Base-by-base conservation (phyloP, 2,113 vertebrate genomes). In the Australoheros scitulus region DNA sequence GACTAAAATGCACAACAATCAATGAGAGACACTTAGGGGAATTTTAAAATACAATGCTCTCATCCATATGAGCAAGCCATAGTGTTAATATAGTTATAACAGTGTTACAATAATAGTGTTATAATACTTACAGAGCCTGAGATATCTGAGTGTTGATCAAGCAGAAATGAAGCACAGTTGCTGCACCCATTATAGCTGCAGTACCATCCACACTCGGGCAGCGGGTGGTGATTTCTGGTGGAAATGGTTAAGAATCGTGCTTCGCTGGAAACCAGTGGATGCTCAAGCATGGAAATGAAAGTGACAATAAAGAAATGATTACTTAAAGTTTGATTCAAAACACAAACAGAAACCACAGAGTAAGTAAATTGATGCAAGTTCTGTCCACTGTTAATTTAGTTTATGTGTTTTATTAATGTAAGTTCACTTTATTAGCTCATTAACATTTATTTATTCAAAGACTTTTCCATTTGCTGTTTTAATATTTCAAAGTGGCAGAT, bases 391-490 rank as follows among this genome's bases (percentile, higher is more conserved):
- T 38, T 80, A 32, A 57, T 56, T 32, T 65, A 34, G 17, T 34
- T 52, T 72, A 47, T 9, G 58, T 24, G 18, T 41, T 64, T 76
- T 11, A 63, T 61, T 63, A 5, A 82, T 65, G 18, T 11, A 3
- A 77, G 20, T 18, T 22, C 36, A 15, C 20, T 77, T 77, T 15
- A 77, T 50, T 18, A 77, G 74, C 74, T 65, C 29, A 17, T 77
- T 83, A 83, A 77, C 57, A 61, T 83, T 18, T 22, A 65, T 77
- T 59, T 7, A 56, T 76, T 63, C 18, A 29, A 34, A n/a, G 3
- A 24, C 10, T 74, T 83, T 50, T 65, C 18, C 29, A 65, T 36
- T 36, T n/a, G 22, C 17, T 38, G 38, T 22, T 32, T 75, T 7
- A 59, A 77, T 82, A 82, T 77, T 77, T 82, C 3, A 82, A 34